Conservation (phyloP, 1,140 invertebrate species). For the Adoxophyes honmai region DNA sequence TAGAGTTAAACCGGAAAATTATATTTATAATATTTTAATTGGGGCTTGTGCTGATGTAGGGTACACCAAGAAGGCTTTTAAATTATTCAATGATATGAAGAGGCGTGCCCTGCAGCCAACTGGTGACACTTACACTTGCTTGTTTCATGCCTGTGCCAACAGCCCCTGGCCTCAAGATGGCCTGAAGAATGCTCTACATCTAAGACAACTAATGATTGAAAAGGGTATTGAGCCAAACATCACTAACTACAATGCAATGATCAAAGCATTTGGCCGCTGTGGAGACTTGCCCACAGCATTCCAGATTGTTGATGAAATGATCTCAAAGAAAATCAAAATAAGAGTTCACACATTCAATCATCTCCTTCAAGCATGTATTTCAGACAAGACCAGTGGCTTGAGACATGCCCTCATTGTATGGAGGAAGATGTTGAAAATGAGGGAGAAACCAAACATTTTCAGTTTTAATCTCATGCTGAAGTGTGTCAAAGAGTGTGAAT, state of each 20-base stretch:
- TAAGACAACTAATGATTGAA: conserved; percentile 83
- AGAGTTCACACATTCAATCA: conserved; percentile 86
- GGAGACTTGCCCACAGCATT: conserved; percentile 88
- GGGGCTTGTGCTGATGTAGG: conserved; percentile 87
- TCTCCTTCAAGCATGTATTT: conserved; percentile 89
- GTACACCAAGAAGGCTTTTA: conserved; percentile 90
- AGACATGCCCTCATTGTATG: conserved; percentile 89
- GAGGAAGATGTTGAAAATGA: conserved; percentile 85
- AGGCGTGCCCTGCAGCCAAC: conserved; percentile 82
- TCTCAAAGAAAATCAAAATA: conserved; percentile 80
- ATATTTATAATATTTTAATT: conserved; percentile 90
- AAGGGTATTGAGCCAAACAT: conserved; percentile 84
- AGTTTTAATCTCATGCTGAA: conserved; percentile 90
- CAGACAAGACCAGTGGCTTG: conserved; percentile 87
- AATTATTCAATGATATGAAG: conserved; percentile 90
- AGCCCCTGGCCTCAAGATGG: conserved; percentile 83
- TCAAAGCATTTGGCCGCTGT: conserved; percentile 93
- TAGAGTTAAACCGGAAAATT: conserved; percentile 85
- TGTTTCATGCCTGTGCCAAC: conserved; percentile 93
- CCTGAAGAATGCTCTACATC: conserved; percentile 79
- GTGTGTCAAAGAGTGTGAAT: conserved; percentile 86
- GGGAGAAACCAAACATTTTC: conserved; percentile 82
- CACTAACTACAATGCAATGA: conserved; percentile 91
- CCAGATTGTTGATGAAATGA: conserved; percentile 90
- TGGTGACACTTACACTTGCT: conserved; percentile 85